These are phyloP conservation scores for Adela reaumurella DNA, from an alignment of 2,888 invertebrate genomes.

Conservation along the genomic window DNA sequence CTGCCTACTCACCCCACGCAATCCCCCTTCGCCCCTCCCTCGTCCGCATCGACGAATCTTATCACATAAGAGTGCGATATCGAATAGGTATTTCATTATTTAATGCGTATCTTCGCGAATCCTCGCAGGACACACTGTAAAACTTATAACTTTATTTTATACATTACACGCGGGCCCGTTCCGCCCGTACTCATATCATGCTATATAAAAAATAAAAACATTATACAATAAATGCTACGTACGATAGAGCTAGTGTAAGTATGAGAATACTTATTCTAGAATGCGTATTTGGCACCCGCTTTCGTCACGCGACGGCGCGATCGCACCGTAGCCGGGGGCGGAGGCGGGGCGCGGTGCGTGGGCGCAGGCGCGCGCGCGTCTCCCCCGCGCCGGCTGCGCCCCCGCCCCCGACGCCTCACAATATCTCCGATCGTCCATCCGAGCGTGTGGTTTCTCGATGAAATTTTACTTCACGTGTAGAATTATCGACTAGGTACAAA, in stretches of 20 bases:
- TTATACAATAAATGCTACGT: conserved; percentile 34
- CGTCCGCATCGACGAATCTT: background rate
- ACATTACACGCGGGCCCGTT: conserved; percentile 31
- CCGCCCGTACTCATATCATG: conserved; percentile 20
- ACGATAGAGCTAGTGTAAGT: background rate
- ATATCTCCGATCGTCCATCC: background rate
- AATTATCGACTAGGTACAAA: background rate
- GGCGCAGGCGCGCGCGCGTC: too few species aligned
- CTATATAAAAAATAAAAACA: conserved; percentile 57
- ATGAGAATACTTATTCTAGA: background rate
- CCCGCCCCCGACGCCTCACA: too few species aligned
- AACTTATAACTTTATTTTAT: conserved; percentile 38
- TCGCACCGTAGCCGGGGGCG: too few species aligned
- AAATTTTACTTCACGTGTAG: background rate
- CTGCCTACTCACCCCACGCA: too few species aligned
- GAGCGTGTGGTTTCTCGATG: background rate
- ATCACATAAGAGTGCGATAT: conserved; percentile 6
- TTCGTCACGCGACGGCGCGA: too few species aligned
- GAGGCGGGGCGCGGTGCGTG: too few species aligned
- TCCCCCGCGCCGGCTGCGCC: too few species aligned
- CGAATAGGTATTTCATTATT: background rate
- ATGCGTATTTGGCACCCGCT: background rate
- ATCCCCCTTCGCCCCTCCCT: too few species aligned
- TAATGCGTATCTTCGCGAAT: conserved; percentile 42
- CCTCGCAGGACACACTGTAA: conserved; percentile 25